Percentiles rank a stretch among this genome's conserved stretches.
These are phyloP conservation scores for Pseudonaja textilis DNA, from an alignment of 2,113 vertebrate species.

Conservation along the genomic window DNA sequence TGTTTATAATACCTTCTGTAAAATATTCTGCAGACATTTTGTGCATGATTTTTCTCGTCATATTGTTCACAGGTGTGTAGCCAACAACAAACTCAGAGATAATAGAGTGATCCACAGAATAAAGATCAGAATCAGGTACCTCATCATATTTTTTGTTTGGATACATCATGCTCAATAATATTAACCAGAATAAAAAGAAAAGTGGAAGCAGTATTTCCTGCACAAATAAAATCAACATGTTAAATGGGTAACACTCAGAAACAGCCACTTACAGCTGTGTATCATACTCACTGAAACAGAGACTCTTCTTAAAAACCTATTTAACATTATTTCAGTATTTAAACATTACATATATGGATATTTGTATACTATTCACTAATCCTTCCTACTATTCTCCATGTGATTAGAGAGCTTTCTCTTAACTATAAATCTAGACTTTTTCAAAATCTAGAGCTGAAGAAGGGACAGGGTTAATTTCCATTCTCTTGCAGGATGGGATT, in stretches of 20 bases:
- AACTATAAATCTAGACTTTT: neutral
- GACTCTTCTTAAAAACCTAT: neutral
- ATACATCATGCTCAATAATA: slow-evolving; percentile 78
- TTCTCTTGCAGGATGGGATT: neutral
- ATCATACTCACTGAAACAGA: neutral
- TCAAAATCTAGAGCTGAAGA: neutral
- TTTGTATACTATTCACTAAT: neutral
- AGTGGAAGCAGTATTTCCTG: slow-evolving; percentile 76
- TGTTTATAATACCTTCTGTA: slow-evolving; percentile 63
- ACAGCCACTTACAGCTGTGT: neutral
- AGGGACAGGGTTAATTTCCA: neutral
- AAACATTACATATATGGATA: neutral
- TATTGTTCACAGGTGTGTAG: slow-evolving; percentile 59
- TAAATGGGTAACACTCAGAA: neutral
- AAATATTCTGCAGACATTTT: slow-evolving; percentile 69
- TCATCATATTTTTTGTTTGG: slow-evolving; percentile 69
- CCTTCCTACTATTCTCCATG: neutral
- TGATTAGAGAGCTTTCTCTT: neutral
- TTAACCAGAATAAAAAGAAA: slow-evolving; percentile 76
- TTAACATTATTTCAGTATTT: neutral
- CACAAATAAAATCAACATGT: neutral
- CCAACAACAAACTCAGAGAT: slow-evolving; percentile 66
- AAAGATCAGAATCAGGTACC: slow-evolving; percentile 62
- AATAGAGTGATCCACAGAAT: slow-evolving; percentile 56
- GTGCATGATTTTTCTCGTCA: slow-evolving; percentile 68